These are phyloP conservation scores for Lordiphosa clarofinis DNA, from an alignment of 1,140 invertebrate genomes.

Conservation along the genomic window DNA sequence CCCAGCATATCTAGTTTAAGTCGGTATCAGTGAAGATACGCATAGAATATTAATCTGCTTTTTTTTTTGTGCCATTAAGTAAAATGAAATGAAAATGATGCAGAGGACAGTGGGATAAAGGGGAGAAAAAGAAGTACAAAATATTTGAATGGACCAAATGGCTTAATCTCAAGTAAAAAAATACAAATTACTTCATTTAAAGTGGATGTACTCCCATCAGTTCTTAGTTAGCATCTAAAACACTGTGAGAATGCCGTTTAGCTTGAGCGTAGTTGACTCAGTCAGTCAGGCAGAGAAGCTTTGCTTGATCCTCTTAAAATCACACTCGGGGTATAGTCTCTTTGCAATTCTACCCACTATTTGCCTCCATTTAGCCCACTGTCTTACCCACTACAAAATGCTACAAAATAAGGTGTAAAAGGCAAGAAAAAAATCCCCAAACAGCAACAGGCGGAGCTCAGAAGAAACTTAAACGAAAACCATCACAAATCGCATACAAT, in stretches of 20 bases:
- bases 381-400: not conserved
- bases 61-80: constrained; percentile 58
- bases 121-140: too few species aligned
- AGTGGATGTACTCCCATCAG: too few species aligned
- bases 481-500: constrained; percentile 78
- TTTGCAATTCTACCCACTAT: too few species aligned
- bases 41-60: constrained; percentile 72
- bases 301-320: too few species aligned
- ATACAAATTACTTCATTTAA: too few species aligned
- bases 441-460: constrained; percentile 51
- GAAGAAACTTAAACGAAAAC: constrained; percentile 60
- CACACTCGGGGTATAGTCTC: too few species aligned
- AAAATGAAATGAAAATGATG: constrained; percentile 66
- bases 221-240: too few species aligned
- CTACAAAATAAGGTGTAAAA: constrained; percentile 6
- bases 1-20: constrained; percentile 20
- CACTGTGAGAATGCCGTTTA: too few species aligned
- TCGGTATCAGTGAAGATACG: constrained; percentile 53
- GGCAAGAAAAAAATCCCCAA: constrained; percentile 18
- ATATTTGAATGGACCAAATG: too few species aligned
- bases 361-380: not conserved
- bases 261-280: too few species aligned
- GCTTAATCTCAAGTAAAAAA: too few species aligned
- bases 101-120: constrained; percentile 31
- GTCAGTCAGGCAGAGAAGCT: too few species aligned